Evolutionary conservation across 2,113 vertebrate species (phyloP).

Genomic region (Lepus timidus): DNA sequence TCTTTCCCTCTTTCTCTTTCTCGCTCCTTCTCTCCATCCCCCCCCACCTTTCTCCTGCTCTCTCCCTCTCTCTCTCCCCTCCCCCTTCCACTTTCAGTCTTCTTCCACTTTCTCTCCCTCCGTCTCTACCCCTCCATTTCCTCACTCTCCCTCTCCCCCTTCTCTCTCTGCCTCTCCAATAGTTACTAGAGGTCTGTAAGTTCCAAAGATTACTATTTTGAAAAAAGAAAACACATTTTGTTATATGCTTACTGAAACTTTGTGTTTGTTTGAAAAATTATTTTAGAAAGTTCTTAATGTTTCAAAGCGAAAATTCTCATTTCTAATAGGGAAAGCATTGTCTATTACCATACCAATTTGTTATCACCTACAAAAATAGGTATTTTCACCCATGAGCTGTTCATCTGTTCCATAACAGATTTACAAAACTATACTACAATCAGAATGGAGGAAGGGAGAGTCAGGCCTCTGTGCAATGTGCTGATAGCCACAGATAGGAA

Average conservation of each 20-base stretch:
- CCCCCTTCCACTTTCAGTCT: too few species aligned
- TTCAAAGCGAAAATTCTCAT: conserved; percentile 14
- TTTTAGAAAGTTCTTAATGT: background rate
- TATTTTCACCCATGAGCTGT: background rate
- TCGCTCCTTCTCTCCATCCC: too few species aligned
- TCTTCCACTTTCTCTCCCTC: too few species aligned
- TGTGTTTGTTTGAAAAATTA: conserved; percentile 32
- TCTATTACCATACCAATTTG: background rate
- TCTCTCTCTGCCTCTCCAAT: too few species aligned
- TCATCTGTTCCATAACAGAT: background rate
- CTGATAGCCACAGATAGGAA: background rate
- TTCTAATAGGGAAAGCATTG: conserved; percentile 25
- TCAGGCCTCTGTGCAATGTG: background rate
- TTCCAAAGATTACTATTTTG: background rate
- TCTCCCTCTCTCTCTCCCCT: too few species aligned
- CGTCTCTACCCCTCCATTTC: too few species aligned
- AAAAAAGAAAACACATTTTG: conserved; percentile 13
- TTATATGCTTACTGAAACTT: background rate
- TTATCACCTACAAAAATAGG: background rate
- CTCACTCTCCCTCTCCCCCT: too few species aligned
- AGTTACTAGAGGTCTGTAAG: background rate
- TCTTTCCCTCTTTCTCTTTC: too few species aligned
- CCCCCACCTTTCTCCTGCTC: too few species aligned
- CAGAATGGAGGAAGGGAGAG: background rate
- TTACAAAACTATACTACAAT: background rate